Evolutionary conservation across 2,797 vertebrate species (phyloP), one percentile per base, ranked within the genome.

Genomic region (Clarias pachynema): DNA sequence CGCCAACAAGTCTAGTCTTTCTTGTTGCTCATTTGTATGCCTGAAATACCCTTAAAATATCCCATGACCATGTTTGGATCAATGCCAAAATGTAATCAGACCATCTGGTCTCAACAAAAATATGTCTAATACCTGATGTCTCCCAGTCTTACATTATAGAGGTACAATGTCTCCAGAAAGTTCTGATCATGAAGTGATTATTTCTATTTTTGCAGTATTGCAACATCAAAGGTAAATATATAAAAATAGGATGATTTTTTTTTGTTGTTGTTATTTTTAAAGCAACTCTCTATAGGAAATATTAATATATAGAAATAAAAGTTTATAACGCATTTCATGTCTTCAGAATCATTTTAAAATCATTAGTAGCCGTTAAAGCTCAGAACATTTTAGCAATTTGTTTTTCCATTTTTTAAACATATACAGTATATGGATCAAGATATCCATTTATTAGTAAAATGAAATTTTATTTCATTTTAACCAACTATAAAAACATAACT

Each of bases 1-100:
- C 5, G 22, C 22, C 57, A 63, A 26, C 57, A n/a, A 40, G 59
- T 63, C 77, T 79, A 79, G 77, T 79, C 77, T 79, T 44, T 63
- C 59, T 44, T 37, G 0, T 62, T 40, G 26, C 34, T 44, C n/a
- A 63, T 79, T 44, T 63, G 59, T 37, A n/a, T 62, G 5, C 34
- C 34, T 44, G 59, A 40, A 63, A 79, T 79, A 5, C 24, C 22
- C 59, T 78, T 37, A 34, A 40, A 79, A 40, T 62, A 40, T 62
- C 22, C 59, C 22, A 26, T 40, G 77, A 62, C 59, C 22, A 44
- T 40, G 53, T 62, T 40, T 40, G 34, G 22, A 16, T 31, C n/a
- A 56, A 12, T 12, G 22, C 14, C 34, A 16, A 59, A 78, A 70
- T 72, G 70, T 26, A 72, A 78, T 78, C 56, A 60, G 20, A 57